Evolutionary conservation across 1,140 invertebrate genomes (phyloP).

Genomic region (Vollenhovia emeryi): DNA sequence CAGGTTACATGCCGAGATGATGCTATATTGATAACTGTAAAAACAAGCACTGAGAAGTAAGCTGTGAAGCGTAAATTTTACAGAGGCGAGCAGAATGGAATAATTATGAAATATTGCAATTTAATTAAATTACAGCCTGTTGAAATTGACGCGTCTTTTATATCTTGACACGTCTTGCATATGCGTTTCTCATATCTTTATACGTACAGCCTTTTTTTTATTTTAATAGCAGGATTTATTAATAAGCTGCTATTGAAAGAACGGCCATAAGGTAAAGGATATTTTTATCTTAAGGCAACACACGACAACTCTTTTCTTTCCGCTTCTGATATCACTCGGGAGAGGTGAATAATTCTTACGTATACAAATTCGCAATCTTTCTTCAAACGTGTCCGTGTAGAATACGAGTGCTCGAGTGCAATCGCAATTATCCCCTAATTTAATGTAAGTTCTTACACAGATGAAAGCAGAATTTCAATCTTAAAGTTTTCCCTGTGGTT

Average conservation of each 20-base stretch:
- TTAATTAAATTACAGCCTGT: not conserved
- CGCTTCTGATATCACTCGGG: not conserved
- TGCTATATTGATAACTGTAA: not conserved
- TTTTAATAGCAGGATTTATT: conserved; percentile 25
- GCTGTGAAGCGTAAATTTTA: not conserved
- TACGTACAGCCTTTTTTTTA: not conserved
- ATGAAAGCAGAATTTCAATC: conserved; percentile 45
- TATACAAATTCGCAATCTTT: not conserved
- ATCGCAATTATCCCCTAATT: conserved; percentile 47
- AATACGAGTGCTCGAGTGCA: not conserved
- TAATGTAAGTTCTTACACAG: conserved; percentile 47
- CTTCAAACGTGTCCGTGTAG: not conserved
- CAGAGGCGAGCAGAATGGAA: not conserved
- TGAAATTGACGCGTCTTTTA: too few species aligned
- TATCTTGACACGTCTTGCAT: too few species aligned
- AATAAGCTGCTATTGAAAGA: conserved; percentile 4
- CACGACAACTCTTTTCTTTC: not conserved
- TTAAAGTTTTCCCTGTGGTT: conserved; percentile 46
- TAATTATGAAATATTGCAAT: not conserved
- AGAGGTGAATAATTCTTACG: conserved; percentile 24
- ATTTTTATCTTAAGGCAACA: not conserved
- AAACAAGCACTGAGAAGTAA: not conserved
- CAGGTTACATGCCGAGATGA: not conserved
- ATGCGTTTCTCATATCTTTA: not conserved
- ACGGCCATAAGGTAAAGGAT: not conserved